These are phyloP conservation scores for Fregata magnificens DNA, from an alignment of 2,113 vertebrate genomes.

Conservation along the genomic window DNA sequence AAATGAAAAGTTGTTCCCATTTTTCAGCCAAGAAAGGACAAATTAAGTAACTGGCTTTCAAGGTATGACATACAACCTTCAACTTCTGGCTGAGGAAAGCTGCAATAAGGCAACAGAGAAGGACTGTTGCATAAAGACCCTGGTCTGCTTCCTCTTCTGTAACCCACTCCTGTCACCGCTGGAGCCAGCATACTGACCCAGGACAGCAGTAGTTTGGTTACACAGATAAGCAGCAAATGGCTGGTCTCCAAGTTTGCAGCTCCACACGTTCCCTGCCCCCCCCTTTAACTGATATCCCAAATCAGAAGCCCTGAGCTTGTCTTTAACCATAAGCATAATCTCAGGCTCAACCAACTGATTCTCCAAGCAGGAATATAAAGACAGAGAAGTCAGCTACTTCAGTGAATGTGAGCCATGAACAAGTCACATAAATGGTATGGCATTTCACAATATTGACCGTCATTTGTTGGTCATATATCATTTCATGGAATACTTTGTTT, in stretches of 20 bases:
- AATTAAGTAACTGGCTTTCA: background rate
- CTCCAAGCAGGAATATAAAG: background rate
- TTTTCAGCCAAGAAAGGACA: background rate
- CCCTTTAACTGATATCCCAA: background rate
- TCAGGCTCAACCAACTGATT: background rate
- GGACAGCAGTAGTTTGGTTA: background rate
- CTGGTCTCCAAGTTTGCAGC: background rate
- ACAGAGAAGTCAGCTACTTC: background rate
- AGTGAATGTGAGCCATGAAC: background rate
- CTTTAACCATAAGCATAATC: background rate
- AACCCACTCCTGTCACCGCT: accelerated
- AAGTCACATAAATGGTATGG: background rate
- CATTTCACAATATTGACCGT: background rate
- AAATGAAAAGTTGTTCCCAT: background rate
- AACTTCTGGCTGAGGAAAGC: background rate
- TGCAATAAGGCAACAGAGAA: background rate
- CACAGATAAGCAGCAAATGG: background rate
- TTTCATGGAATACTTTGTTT: background rate
- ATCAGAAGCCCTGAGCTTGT: background rate
- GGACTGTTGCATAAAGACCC: background rate
- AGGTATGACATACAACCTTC: background rate
- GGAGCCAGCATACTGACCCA: accelerated
- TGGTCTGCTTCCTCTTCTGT: background rate
- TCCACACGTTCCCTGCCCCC: background rate
- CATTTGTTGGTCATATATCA: background rate